These are phyloP conservation scores for Drosophila pseudoananassae DNA, from an alignment of 1,140 invertebrate species.

Conservation along the genomic window DNA sequence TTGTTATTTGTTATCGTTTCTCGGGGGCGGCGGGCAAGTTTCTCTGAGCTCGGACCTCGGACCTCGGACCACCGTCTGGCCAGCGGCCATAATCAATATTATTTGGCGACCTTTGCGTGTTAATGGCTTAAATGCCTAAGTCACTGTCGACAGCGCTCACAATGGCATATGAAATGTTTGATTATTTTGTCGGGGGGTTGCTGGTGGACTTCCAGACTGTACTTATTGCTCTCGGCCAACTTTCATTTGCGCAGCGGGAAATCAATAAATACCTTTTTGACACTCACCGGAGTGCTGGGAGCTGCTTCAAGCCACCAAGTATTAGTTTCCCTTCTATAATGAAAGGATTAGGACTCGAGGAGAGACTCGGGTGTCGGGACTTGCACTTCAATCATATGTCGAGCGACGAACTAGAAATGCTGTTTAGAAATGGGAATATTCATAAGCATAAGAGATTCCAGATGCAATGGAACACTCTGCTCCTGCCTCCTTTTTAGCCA, in stretches of 20 bases:
- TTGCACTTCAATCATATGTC: constrained; percentile 56
- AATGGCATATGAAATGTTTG: constrained; percentile 27
- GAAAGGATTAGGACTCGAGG: constrained; percentile 8
- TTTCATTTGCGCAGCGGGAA: constrained; percentile 46
- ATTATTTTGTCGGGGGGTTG: constrained; percentile 4
- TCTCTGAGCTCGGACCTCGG: background rate
- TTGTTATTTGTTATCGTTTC: constrained; percentile 56
- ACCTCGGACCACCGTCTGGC: constrained; percentile 46
- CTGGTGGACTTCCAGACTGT: background rate
- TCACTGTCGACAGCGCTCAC: constrained; percentile 46
- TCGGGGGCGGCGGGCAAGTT: constrained; percentile 8
- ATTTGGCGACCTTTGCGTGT: constrained; percentile 73
- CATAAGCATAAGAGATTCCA: constrained; percentile 75
- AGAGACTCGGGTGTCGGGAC: background rate
- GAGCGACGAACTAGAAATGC: constrained; percentile 62
- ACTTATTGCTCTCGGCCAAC: background rate
- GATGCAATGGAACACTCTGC: constrained; percentile 29
- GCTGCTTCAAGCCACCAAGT: constrained; percentile 3
- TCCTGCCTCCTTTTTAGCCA: constrained; percentile 16
- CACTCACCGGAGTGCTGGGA: constrained; percentile 33
- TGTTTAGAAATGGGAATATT: constrained; percentile 55
- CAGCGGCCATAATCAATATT: constrained; percentile 70
- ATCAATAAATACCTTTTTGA: constrained; percentile 65
- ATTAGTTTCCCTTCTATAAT: constrained; percentile 23
- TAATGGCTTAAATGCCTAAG: constrained; percentile 56